phyloP scores from a whole-genome alignment of 1,140 invertebrate genomes.

The Copidosoma floridanum region DNA sequence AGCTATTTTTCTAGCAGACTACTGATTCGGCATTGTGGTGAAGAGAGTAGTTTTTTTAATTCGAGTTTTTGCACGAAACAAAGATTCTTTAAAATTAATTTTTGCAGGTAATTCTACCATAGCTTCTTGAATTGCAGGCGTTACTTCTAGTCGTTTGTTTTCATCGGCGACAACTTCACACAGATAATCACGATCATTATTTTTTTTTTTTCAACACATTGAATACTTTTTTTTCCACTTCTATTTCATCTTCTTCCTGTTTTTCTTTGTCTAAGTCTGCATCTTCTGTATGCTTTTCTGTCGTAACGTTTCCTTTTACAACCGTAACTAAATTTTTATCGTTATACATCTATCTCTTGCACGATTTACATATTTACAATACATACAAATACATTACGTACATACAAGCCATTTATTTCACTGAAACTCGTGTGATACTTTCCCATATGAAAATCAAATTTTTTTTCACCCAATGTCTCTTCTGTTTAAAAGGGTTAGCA shows the following conservation, averaged over 20 bases:
- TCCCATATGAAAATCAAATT: no score
- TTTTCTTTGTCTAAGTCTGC: no score
- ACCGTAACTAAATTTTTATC: background rate
- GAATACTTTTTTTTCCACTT: background rate
- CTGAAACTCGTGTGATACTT: no score
- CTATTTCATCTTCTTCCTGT: no score
- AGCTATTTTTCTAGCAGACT: no score
- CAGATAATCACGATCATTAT: background rate
- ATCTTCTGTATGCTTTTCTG: background rate
- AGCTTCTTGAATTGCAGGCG: background rate
- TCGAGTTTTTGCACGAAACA: background rate
- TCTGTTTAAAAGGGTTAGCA: no score
- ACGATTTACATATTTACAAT: background rate
- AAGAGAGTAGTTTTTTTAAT: background rate
- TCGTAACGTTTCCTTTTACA: background rate
- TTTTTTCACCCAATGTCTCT: no score
- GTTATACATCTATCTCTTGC: background rate
- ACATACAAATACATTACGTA: no score
- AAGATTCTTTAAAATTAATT: background rate
- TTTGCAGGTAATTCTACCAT: background rate
- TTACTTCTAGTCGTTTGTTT: background rate
- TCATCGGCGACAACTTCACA: background rate
- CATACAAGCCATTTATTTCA: no score
- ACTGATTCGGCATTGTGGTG: background rate
- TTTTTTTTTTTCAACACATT: background rate